These are phyloP conservation scores for Sarcophaga variegata DNA, from an alignment of 2,888 invertebrate genomes.

Conservation along the genomic window DNA sequence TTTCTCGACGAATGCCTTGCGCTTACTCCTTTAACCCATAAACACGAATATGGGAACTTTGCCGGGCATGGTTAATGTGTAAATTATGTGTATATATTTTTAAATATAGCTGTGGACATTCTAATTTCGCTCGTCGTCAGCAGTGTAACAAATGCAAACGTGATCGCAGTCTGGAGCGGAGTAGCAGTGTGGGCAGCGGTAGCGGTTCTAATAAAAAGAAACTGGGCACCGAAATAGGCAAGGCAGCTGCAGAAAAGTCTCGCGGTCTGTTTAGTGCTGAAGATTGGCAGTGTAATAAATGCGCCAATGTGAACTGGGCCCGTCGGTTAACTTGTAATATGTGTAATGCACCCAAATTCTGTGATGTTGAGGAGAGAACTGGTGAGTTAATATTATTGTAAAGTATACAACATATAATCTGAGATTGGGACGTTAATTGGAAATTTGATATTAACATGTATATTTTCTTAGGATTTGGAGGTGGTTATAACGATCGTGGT, in stretches of 20 bases:
- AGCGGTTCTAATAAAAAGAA: slow-evolving; percentile 84
- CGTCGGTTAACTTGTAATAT: slow-evolving; percentile 96
- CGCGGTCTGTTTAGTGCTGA: slow-evolving; percentile 93
- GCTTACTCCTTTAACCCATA: slow-evolving; percentile 51
- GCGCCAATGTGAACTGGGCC: slow-evolving; percentile 99
- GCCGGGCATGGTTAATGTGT: slow-evolving; percentile 62
- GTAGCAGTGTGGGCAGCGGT: slow-evolving; percentile 73
- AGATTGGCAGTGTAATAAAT: slow-evolving; percentile 99
- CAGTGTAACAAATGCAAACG: slow-evolving; percentile 93
- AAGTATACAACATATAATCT: background rate
- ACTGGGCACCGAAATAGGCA: slow-evolving; percentile 97
- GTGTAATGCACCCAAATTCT: slow-evolving; percentile 99
- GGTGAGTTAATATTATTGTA: slow-evolving; percentile 79
- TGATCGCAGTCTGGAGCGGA: slow-evolving; percentile 73
- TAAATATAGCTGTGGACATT: slow-evolving; percentile 89
- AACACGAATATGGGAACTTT: slow-evolving; percentile 53
- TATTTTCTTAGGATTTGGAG: slow-evolving; percentile 87
- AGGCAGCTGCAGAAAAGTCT: slow-evolving; percentile 98
- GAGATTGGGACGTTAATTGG: background rate
- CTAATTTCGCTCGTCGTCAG: slow-evolving; percentile 95
- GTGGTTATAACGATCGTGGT: slow-evolving; percentile 97
- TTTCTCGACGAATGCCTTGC: slow-evolving; percentile 62
- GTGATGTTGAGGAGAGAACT: slow-evolving; percentile 92
- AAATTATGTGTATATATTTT: slow-evolving; percentile 60
- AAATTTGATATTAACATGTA: background rate